Percentiles rank a stretch among this genome's conserved stretches.
Evolutionary conservation across 2,113 vertebrate genomes (phyloP).

Genomic region (Numenius arquata): DNA sequence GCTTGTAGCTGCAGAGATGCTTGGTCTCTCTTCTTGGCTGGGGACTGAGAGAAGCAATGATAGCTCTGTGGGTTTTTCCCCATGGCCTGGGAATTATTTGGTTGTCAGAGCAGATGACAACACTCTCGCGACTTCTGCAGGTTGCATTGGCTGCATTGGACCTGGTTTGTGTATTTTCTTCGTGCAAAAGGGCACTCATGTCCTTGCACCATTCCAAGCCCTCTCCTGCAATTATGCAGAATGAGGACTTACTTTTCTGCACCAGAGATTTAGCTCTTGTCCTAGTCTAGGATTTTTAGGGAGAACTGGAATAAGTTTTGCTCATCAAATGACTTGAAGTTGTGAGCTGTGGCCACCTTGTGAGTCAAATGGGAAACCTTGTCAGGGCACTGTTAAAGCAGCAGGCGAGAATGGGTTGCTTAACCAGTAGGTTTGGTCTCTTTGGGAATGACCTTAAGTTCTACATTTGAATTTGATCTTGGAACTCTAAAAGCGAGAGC

Average conservation of each 20-base stretch:
- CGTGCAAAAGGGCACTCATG: accelerated
- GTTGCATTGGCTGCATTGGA: not conserved
- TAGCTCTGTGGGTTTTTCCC: not conserved
- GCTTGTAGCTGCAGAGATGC: not conserved
- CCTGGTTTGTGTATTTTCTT: not conserved
- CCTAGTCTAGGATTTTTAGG: not conserved
- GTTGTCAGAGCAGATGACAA: not conserved
- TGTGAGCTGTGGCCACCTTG: not conserved
- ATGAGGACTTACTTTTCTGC: not conserved
- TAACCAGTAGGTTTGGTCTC: not conserved
- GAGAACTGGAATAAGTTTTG: not conserved
- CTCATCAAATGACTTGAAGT: not conserved
- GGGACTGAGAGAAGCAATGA: not conserved
- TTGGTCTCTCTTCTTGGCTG: not conserved
- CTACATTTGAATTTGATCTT: not conserved
- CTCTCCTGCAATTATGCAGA: not conserved
- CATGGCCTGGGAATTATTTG: not conserved
- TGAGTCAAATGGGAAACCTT: not conserved
- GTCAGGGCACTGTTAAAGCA: not conserved
- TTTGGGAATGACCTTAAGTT: not conserved
- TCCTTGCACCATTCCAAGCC: not conserved
- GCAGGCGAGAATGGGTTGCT: not conserved
- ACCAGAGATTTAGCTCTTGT: not conserved
- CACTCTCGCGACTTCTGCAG: not conserved
- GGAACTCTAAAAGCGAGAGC: not conserved